These are phyloP conservation scores for Gopherus flavomarginatus DNA, from an alignment of 2,113 vertebrate species.

Conservation along the genomic window DNA sequence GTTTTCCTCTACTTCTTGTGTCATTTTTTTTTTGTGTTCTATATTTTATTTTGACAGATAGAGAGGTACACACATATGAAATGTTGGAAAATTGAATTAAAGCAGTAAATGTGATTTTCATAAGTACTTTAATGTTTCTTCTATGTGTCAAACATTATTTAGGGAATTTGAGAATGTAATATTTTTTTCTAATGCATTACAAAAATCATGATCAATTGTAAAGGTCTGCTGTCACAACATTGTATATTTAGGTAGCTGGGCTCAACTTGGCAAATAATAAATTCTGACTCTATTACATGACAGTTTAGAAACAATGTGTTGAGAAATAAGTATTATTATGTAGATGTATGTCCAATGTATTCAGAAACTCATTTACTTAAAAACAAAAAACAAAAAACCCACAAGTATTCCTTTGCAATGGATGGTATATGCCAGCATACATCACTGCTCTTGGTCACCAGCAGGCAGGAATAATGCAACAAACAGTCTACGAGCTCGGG, in stretches of 20 bases:
- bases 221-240: neutral
- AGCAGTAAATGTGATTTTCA: neutral
- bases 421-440: neutral
- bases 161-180: neutral
- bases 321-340: neutral
- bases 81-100: neutral
- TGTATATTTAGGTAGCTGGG: neutral
- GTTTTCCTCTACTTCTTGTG: neutral
- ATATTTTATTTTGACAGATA: neutral
- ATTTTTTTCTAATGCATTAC: neutral
- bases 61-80: neutral
- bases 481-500: too few species aligned
- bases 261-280: neutral
- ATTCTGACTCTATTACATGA: neutral
- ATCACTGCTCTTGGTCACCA: neutral
- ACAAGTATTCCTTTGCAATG: neutral
- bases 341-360: neutral
- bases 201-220: neutral
- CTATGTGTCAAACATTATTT: neutral
- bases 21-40: neutral
- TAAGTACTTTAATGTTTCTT: neutral
- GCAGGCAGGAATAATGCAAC: neutral
- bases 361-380: neutral
- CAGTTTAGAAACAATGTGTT: rapidly evolving
- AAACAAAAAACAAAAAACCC: neutral